phyloP scores from a whole-genome alignment of 1,140 invertebrate genomes.

The Vanessa atalanta region DNA sequence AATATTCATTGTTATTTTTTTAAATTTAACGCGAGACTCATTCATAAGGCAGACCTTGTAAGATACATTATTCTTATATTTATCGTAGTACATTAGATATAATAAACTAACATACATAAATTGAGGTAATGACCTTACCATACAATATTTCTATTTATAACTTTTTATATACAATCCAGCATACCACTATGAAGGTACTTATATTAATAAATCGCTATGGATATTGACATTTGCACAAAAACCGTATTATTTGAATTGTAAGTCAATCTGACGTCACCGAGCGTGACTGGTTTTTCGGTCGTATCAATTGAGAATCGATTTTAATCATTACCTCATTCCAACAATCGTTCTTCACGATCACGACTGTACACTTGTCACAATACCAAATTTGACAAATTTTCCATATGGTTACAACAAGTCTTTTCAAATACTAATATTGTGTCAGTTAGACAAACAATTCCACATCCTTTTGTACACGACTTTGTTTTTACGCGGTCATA shows the following conservation, averaged over 20 bases:
- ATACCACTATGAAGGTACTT: neutral
- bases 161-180: neutral
- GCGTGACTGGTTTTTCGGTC: constrained; percentile 17
- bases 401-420: neutral
- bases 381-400: constrained; percentile 5
- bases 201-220: neutral
- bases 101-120: constrained; percentile 24
- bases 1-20: neutral
- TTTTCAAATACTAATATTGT: neutral
- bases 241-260: neutral
- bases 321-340: constrained; percentile 15
- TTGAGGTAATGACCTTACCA: constrained; percentile 21
- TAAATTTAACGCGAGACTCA: constrained; percentile 1
- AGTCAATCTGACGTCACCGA: constrained; percentile 4
- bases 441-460: neutral
- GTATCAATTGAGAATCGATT: constrained; percentile 6
- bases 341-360: constrained; percentile 15
- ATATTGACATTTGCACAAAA: neutral
- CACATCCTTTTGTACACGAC: neutral
- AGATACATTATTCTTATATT: constrained; percentile 25
- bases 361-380: constrained; percentile 16
- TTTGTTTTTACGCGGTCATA: neutral
- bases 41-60: constrained; percentile 22
- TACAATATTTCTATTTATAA: constrained; percentile 13
- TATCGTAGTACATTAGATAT: constrained; percentile 25